These are phyloP conservation scores for Bryconaethiops microstoma DNA, from an alignment of 2,797 vertebrate species.

Conservation along the genomic window DNA sequence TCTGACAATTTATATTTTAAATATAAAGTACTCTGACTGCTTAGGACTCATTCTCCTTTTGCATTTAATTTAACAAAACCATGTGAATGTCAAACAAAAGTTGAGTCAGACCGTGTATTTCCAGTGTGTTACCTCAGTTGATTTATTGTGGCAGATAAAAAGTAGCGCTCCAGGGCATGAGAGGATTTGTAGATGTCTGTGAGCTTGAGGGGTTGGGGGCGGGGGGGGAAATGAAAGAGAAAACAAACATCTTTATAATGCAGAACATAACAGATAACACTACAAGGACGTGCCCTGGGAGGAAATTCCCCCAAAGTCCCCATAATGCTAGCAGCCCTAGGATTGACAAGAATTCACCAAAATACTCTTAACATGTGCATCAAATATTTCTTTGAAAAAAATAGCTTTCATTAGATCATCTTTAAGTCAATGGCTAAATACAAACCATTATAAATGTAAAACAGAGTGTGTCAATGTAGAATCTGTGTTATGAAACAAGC, in stretches of 20 bases:
- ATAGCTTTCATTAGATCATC: not conserved
- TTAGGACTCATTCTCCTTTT: not conserved
- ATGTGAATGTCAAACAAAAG: not conserved
- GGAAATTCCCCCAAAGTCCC: conserved; percentile 1
- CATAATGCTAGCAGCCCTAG: not conserved
- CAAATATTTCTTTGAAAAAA: not conserved
- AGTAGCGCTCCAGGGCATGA: conserved; percentile 38
- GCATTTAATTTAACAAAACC: not conserved
- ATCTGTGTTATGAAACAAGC: not conserved
- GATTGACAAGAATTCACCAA: not conserved
- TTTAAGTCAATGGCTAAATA: too few species aligned
- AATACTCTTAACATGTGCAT: not conserved
- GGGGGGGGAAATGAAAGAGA: conserved; percentile 8
- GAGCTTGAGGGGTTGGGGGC: conserved; percentile 10
- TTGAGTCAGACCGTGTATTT: not conserved
- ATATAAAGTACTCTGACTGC: too few species aligned
- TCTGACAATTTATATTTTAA: too few species aligned
- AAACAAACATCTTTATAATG: not conserved
- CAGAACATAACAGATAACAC: not conserved
- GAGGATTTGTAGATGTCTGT: conserved; percentile 28
- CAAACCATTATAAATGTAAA: not conserved
- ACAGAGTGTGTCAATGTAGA: not conserved
- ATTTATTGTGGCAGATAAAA: not conserved
- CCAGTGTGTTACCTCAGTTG: conserved; percentile 10
- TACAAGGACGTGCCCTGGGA: not conserved